Conservation (phyloP, 2,888 invertebrate genomes). For the Drosophila greeni region DNA sequence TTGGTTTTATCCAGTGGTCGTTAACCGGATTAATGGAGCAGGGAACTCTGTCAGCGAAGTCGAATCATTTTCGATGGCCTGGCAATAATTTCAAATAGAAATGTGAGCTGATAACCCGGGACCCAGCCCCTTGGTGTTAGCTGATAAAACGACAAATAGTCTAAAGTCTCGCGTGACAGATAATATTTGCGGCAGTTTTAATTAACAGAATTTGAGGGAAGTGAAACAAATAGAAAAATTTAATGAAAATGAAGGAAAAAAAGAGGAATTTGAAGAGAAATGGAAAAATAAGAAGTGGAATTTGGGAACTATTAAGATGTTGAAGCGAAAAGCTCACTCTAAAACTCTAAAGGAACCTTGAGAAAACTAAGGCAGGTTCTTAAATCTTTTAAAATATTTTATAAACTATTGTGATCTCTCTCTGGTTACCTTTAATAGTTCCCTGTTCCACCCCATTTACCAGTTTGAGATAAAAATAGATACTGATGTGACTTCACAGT, state of each 20-base stretch:
- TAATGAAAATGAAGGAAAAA: conserved; percentile 16
- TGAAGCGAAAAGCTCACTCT: background rate
- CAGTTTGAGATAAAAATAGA: conserved; percentile 16
- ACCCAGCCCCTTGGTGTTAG: conserved; percentile 1
- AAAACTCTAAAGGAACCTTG: background rate
- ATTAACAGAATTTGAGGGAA: conserved; percentile 52
- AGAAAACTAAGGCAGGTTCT: background rate
- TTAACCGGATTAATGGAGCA: conserved; percentile 35
- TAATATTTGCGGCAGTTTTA: conserved; percentile 53
- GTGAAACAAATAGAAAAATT: conserved; percentile 23
- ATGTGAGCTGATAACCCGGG: conserved; percentile 45
- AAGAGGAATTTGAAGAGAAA: conserved; percentile 28
- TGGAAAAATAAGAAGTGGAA: conserved; percentile 1
- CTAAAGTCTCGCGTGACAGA: conserved; percentile 47
- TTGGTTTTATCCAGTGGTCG: conserved; percentile 27
- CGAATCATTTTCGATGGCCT: conserved; percentile 16
- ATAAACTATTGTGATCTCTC: background rate
- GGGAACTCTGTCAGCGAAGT: conserved; percentile 2
- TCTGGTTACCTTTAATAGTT: background rate
- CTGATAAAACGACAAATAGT: conserved; percentile 30
- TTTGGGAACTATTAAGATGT: conserved; percentile 19
- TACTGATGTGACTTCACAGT: conserved; percentile 15
- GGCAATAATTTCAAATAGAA: conserved; percentile 14
- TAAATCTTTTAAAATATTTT: background rate
- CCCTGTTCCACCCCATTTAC: background rate